phyloP scores from a whole-genome alignment of 2,888 invertebrate genomes.

The Myopa tessellatipennis region DNA sequence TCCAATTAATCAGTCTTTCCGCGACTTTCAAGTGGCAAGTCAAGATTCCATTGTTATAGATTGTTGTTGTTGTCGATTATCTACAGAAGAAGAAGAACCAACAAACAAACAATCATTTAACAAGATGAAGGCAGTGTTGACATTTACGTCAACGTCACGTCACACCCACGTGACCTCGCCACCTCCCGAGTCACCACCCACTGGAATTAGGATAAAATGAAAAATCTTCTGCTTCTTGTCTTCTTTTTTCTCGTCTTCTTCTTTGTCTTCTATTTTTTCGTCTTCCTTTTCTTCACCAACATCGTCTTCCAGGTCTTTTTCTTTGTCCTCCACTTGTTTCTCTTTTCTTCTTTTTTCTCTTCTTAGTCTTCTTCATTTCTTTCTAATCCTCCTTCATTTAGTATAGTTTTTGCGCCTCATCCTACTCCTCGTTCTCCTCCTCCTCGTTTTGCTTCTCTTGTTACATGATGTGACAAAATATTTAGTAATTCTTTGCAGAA shows the following conservation, averaged over 20 bases:
- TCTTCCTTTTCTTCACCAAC: neutral
- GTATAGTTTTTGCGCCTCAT: neutral
- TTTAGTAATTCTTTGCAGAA: constrained; percentile 39
- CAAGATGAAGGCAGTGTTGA: too few species aligned
- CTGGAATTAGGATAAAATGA: constrained; percentile 23
- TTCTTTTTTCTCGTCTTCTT: too few species aligned
- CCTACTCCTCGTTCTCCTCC: constrained; percentile 8
- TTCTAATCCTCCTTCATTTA: neutral
- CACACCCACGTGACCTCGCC: too few species aligned
- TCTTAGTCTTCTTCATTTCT: neutral
- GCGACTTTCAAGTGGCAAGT: neutral
- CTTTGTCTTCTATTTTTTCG: neutral
- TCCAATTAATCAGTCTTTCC: constrained; percentile 59
- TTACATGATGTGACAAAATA: constrained; percentile 36
- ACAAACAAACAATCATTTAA: too few species aligned
- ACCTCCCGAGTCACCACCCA: too few species aligned
- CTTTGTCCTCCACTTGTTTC: constrained; percentile 30
- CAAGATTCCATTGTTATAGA: constrained; percentile 11
- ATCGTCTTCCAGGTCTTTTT: constrained; percentile 16
- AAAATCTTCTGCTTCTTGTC: neutral
- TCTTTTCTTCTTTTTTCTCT: constrained; percentile 24
- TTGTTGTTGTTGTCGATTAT: neutral
- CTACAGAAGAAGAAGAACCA: too few species aligned
- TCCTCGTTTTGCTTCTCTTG: neutral
- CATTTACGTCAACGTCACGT: neutral